phyloP scores from a whole-genome alignment of 2,888 invertebrate genomes.

The Campaea margaritaria region DNA sequence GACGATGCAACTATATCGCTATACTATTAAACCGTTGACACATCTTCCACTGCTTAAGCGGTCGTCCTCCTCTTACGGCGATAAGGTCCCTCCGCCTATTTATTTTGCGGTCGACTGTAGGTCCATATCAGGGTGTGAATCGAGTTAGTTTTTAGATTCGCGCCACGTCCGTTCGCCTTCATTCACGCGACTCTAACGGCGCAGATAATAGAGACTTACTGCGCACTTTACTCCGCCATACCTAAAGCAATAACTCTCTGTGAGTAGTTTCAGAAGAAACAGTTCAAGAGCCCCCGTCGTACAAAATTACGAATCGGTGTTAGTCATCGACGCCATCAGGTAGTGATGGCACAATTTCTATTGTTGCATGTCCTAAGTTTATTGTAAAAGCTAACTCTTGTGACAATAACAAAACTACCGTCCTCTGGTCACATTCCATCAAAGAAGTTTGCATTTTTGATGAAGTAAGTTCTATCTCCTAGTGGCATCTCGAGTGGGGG shows the following conservation, averaged over 20 bases:
- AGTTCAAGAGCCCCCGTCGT: conserved; percentile 8
- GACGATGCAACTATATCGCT: not conserved
- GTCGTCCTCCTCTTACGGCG: not conserved
- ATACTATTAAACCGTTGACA: not conserved
- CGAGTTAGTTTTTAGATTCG: conserved; percentile 76
- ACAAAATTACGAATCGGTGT: conserved; percentile 1
- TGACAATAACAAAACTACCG: too few relatives aligned
- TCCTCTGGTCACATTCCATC: too few relatives aligned
- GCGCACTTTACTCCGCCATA: conserved; percentile 80
- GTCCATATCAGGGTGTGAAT: conserved; percentile 57
- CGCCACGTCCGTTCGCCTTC: conserved; percentile 78
- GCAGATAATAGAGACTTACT: conserved; percentile 84
- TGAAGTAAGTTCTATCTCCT: too few relatives aligned
- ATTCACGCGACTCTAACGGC: conserved; percentile 82
- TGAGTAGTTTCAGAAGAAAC: conserved; percentile 71
- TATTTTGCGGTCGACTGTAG: conserved; percentile 41
- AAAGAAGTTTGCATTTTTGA: too few relatives aligned
- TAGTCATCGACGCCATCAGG: too few relatives aligned
- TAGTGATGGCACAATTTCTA: too few relatives aligned
- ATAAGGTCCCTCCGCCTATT: conserved; percentile 2
- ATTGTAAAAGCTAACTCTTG: too few relatives aligned
- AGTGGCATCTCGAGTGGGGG: too few relatives aligned
- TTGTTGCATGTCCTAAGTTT: too few relatives aligned
- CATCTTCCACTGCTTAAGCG: not conserved
- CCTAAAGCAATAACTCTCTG: conserved; percentile 76